A percentile compares a stretch with the other conserved stretches of the same genome.
Conservation (phyloP, 2,113 vertebrate species). For the Romanogobio albipinnatus region DNA sequence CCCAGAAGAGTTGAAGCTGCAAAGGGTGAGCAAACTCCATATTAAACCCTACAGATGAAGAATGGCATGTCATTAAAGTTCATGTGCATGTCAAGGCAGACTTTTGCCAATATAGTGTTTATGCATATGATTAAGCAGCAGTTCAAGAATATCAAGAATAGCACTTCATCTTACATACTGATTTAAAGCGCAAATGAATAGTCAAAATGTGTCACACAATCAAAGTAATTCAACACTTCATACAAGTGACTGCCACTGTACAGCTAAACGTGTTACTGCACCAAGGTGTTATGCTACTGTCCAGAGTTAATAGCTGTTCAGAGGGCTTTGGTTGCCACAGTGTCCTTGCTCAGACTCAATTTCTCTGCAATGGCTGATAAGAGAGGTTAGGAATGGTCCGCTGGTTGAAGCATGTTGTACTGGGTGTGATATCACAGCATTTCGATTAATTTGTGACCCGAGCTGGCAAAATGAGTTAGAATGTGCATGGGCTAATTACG, state of each 20-base stretch:
- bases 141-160: too few relatives aligned
- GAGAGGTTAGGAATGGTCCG: background rate
- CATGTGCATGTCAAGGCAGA: too few relatives aligned
- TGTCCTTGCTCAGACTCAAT: background rate
- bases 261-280: constrained; percentile 2
- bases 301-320: constrained; percentile 8
- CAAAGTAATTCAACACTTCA: background rate
- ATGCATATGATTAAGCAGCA: too few relatives aligned
- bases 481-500: too few relatives aligned
- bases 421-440: background rate
- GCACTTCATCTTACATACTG: background rate
- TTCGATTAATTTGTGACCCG: background rate
- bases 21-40: too few relatives aligned
- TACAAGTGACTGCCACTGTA: background rate
- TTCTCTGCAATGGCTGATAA: background rate
- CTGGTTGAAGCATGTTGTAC: background rate
- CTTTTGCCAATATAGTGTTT: too few relatives aligned
- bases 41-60: too few relatives aligned
- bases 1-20: too few relatives aligned
- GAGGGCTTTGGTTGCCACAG: background rate
- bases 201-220: background rate
- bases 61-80: too few relatives aligned
- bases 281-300: background rate
- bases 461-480: too few relatives aligned
- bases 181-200: background rate